These are phyloP conservation scores for Macrosteles quadrilineatus DNA, from an alignment of 1,140 invertebrate species.

Conservation along the genomic window DNA sequence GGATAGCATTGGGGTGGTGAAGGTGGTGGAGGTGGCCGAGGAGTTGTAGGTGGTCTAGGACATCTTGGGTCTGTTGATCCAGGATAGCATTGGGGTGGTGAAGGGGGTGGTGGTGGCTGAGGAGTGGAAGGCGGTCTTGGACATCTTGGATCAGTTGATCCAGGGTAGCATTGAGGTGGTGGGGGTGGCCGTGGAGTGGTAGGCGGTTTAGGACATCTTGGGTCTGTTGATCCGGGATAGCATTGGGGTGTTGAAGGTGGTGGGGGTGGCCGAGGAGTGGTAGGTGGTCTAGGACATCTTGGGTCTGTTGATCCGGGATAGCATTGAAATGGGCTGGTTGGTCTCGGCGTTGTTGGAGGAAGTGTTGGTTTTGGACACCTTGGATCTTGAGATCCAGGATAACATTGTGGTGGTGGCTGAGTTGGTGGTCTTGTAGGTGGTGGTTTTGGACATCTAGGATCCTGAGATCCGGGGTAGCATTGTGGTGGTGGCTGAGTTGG, in stretches of 20 bases:
- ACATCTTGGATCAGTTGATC: constrained; percentile 48
- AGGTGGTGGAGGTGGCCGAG: constrained; percentile 42
- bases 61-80: constrained; percentile 49
- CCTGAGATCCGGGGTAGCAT: constrained; percentile 46
- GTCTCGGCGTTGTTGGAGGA: constrained; percentile 41
- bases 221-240: constrained; percentile 47
- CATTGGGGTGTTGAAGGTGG: constrained; percentile 36
- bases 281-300: constrained; percentile 39
- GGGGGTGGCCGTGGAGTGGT: constrained; percentile 40
- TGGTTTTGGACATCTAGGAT: constrained; percentile 44
- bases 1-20: constrained; percentile 35
- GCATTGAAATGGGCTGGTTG: constrained; percentile 39
- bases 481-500: constrained; percentile 29
- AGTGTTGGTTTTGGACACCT: constrained; percentile 43
- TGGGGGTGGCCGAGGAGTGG: constrained; percentile 28
- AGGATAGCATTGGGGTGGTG: constrained; percentile 42
- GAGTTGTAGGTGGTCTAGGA: constrained; percentile 39
- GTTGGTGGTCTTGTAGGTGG: constrained; percentile 44
- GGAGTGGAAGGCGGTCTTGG: constrained; percentile 37
- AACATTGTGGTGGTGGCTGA: constrained; percentile 36
- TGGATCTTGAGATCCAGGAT: constrained; percentile 47
- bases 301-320: constrained; percentile 43
- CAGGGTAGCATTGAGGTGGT: constrained; percentile 47
- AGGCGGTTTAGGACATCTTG: constrained; percentile 45
- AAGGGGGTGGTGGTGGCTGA: constrained; percentile 43